Evolutionary conservation across 2,888 invertebrate species (phyloP).

Genomic region (Julus scandinavius): DNA sequence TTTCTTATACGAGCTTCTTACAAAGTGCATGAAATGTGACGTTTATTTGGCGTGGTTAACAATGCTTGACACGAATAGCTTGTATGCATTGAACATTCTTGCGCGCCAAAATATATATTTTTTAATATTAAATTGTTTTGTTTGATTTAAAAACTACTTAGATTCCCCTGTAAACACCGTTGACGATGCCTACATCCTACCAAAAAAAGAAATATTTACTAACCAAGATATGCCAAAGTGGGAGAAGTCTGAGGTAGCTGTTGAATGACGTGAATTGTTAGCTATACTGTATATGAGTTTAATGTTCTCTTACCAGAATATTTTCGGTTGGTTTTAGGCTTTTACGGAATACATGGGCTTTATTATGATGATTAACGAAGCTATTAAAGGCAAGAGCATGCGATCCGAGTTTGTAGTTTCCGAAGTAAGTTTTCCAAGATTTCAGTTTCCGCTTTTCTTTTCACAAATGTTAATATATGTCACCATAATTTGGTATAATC

Average conservation of each 20-base stretch:
- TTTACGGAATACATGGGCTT: constrained; percentile 85
- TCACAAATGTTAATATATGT: too few species aligned
- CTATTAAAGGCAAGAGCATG: constrained; percentile 82
- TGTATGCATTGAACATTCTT: not conserved
- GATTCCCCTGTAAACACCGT: not conserved
- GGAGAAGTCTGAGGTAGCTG: constrained; percentile 78
- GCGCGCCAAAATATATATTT: not conserved
- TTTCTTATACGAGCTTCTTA: not conserved
- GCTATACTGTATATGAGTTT: not conserved
- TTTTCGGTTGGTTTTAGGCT: constrained; percentile 62
- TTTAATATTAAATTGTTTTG: not conserved
- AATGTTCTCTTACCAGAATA: not conserved
- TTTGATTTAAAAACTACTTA: not conserved
- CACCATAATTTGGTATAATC: too few species aligned
- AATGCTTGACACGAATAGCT: not conserved
- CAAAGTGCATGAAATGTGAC: not conserved
- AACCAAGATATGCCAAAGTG: constrained; percentile 77
- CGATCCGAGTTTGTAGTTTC: constrained; percentile 72
- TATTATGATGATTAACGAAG: constrained; percentile 85
- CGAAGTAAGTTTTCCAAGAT: constrained; percentile 47
- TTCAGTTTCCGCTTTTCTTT: not conserved
- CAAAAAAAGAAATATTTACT: constrained; percentile 58
- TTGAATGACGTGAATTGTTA: not conserved
- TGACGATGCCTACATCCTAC: constrained; percentile 56
- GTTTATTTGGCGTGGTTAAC: not conserved